phyloP scores from a whole-genome alignment of 1,140 invertebrate genomes.

The Dendroctonus ponderosae region DNA sequence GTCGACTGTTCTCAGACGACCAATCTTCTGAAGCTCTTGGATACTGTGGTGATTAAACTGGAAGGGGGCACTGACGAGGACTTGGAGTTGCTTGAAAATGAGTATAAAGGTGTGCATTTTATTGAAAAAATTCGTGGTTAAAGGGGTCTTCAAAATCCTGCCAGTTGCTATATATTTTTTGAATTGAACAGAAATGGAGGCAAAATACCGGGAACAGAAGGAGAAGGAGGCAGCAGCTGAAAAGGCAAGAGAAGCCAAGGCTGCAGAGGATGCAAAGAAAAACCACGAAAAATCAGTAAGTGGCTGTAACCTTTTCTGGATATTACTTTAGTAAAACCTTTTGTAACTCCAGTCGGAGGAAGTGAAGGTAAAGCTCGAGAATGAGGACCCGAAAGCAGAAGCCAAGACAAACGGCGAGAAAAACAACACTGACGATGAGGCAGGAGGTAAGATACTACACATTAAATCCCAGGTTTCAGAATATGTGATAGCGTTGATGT shows the following conservation, averaged over 20 bases:
- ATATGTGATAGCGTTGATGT: background rate
- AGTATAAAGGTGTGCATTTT: constrained; percentile 45
- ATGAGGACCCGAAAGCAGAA: too few species aligned
- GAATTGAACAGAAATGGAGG: constrained; percentile 47
- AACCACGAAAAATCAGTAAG: constrained; percentile 44
- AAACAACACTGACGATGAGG: too few species aligned
- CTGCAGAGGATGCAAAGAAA: constrained; percentile 35
- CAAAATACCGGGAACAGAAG: constrained; percentile 50
- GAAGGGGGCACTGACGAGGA: constrained; percentile 97
- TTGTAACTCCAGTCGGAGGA: background rate
- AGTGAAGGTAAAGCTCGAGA: background rate
- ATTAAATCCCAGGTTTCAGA: too few species aligned
- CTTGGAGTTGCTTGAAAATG: constrained; percentile 74
- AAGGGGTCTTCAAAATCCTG: background rate
- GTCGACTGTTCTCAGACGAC: constrained; percentile 89
- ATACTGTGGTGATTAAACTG: constrained; percentile 94
- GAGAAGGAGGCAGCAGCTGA: constrained; percentile 47
- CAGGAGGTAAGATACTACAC: too few species aligned
- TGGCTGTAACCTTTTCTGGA: constrained; percentile 33
- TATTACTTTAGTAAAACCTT: background rate
- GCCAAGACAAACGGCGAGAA: too few species aligned
- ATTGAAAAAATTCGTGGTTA: background rate
- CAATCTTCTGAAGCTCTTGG: constrained; percentile 82
- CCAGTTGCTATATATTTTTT: constrained; percentile 8
- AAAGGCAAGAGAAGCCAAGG: constrained; percentile 43